Conservation (phyloP, 2,797 vertebrate genomes). For the Gambusia yucatana region DNA sequence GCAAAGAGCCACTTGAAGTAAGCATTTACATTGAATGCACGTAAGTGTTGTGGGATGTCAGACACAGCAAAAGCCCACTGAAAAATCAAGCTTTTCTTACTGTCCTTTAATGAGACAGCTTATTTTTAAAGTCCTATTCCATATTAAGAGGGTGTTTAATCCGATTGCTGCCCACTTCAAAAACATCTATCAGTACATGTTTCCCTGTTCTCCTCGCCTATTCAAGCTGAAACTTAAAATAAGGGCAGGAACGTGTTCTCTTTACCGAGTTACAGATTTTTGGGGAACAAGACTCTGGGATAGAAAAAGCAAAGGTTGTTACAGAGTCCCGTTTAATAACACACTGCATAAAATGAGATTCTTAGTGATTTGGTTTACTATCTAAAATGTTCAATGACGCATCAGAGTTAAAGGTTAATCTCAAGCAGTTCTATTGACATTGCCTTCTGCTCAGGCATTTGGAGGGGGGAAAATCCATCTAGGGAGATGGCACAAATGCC, state of each 20-base stretch:
- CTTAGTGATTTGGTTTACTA: constrained; percentile 23
- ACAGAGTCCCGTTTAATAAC: constrained; percentile 1
- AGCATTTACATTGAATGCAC: constrained; percentile 34
- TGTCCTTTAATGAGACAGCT: constrained; percentile 13
- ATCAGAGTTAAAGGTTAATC: constrained; percentile 31
- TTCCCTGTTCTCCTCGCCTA: neutral
- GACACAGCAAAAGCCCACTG: constrained; percentile 14
- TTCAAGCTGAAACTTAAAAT: constrained; percentile 11
- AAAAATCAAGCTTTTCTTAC: constrained; percentile 5
- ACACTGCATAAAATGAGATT: constrained; percentile 15
- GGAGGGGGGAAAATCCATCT: constrained; percentile 32
- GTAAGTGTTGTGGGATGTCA: constrained; percentile 24
- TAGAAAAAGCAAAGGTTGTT: constrained; percentile 25
- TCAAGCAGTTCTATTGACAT: constrained; percentile 21
- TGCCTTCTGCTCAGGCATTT: constrained; percentile 30
- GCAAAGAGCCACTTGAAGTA: constrained; percentile 49
- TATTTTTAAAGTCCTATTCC: neutral
- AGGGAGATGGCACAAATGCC: constrained; percentile 32
- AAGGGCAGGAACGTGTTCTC: constrained; percentile 4
- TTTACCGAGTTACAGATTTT: constrained; percentile 8
- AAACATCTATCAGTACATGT: neutral
- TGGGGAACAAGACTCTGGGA: constrained; percentile 18
- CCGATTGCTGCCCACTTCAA: neutral
- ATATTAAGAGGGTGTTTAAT: neutral
- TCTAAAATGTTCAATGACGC: constrained; percentile 31